These are phyloP conservation scores for Hydra vulgaris DNA, from an alignment of 30 jellyfish, hydroid and myxozoan species.

Conservation along the genomic window DNA sequence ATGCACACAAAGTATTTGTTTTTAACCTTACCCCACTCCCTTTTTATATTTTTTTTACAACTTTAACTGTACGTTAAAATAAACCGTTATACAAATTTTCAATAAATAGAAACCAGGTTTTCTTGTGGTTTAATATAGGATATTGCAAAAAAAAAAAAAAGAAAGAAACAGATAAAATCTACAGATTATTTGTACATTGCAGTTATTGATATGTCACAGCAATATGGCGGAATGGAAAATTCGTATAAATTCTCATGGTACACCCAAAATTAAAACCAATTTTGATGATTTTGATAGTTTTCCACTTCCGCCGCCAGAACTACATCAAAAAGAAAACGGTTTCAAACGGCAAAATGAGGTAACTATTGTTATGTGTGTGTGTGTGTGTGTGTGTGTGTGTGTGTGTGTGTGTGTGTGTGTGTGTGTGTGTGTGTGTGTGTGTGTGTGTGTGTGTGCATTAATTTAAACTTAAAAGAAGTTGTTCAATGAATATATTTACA, in stretches of 20 bases:
- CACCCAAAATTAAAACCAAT: background rate
- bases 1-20: too few relatives aligned
- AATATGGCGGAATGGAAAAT: slow-evolving; percentile 40
- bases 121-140: background rate
- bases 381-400: background rate
- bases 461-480: too few relatives aligned
- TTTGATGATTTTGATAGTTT: slow-evolving; percentile 14
- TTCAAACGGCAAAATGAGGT: background rate
- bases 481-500: too few relatives aligned
- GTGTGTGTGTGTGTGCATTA: too few relatives aligned
- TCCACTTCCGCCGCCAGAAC: slow-evolving; percentile 27
- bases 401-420: background rate
- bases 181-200: background rate
- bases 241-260: slow-evolving; percentile 4
- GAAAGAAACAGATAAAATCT: background rate
- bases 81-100: slow-evolving; percentile 1
- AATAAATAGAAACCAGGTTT: slow-evolving; percentile 23
- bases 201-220: background rate
- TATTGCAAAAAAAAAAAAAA: background rate
- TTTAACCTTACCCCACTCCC: too few relatives aligned
- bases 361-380: background rate
- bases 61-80: too few relatives aligned
- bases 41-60: too few relatives aligned
- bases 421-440: too few relatives aligned
- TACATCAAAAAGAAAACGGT: background rate